Conservation (phyloP, 2,888 invertebrate species). For the Venustoraphidia nigricollis region DNA sequence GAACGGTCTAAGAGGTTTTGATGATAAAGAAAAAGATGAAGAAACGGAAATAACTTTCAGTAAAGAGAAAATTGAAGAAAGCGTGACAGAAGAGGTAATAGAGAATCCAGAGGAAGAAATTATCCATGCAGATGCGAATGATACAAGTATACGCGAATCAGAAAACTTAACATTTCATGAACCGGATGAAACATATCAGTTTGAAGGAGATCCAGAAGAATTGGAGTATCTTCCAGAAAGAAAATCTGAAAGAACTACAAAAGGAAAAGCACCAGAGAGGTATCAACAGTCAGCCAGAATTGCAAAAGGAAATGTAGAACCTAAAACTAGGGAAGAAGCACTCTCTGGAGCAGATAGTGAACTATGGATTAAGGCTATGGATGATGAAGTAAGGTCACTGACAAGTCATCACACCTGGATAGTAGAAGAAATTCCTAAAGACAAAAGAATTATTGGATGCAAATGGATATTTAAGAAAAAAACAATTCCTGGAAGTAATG, state of each 20-base stretch:
- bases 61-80: no score
- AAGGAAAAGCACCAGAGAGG: constrained; percentile 1
- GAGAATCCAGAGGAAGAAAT: no score
- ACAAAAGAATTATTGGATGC: constrained; percentile 10
- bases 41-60: no score
- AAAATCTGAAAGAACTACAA: not conserved
- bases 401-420: constrained; percentile 14
- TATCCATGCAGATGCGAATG: no score
- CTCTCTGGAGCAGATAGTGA: constrained; percentile 2
- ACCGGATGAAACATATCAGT: no score
- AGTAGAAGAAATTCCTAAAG: constrained; percentile 7
- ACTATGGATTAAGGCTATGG: constrained; percentile 10
- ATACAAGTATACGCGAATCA: no score
- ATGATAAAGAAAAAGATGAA: no score
- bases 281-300: not conserved
- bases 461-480: constrained; percentile 17
- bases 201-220: no score
- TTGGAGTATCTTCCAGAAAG: no score
- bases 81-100: no score
- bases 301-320: constrained; percentile 6
- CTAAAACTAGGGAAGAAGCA: constrained; percentile 5
- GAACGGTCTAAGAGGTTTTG: not conserved
- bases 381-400: constrained; percentile 13
- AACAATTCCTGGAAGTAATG: constrained; percentile 5
- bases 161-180: no score